Percentiles rank a stretch among this genome's conserved stretches.
Evolutionary conservation across 2,888 invertebrate genomes (phyloP).

Genomic region (Stenolophus ochropezus): DNA sequence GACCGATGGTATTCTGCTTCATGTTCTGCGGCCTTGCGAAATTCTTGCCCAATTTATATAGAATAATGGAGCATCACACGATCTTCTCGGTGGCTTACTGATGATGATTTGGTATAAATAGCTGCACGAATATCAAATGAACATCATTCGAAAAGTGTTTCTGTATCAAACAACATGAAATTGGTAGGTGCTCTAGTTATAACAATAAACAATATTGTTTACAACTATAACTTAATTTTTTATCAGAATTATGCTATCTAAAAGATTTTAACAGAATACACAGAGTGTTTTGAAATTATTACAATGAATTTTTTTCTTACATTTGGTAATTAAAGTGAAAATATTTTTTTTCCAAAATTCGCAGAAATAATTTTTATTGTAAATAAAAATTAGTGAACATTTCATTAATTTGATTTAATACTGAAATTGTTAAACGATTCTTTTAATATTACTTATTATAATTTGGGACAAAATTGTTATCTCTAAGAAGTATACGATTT

Average conservation of each 20-base stretch:
- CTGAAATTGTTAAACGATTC: too few relatives aligned
- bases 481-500: too few relatives aligned
- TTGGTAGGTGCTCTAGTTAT: slow-evolving; percentile 59
- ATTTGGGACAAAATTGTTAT: too few relatives aligned
- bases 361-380: too few relatives aligned
- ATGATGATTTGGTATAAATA: slow-evolving; percentile 54
- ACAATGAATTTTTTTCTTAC: too few relatives aligned
- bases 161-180: slow-evolving; percentile 61
- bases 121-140: slow-evolving; percentile 7
- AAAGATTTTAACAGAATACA: too few relatives aligned
- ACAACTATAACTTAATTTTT: not conserved
- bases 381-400: too few relatives aligned
- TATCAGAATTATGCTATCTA: not conserved
- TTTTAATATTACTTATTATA: too few relatives aligned
- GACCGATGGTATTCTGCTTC: slow-evolving; percentile 2
- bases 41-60: slow-evolving; percentile 58
- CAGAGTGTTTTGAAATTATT: too few relatives aligned
- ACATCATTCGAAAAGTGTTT: slow-evolving; percentile 45
- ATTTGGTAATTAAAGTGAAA: too few relatives aligned
- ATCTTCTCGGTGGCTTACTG: slow-evolving; percentile 16
- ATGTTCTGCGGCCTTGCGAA: slow-evolving; percentile 50
- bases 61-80: slow-evolving; percentile 54
- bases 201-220: not conserved
- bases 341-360: too few relatives aligned
- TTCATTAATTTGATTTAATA: too few relatives aligned